Percentiles rank a stretch among this genome's conserved stretches.
These are phyloP conservation scores for Carollia perspicillata DNA, from an alignment of 2,113 vertebrate species.

Conservation along the genomic window DNA sequence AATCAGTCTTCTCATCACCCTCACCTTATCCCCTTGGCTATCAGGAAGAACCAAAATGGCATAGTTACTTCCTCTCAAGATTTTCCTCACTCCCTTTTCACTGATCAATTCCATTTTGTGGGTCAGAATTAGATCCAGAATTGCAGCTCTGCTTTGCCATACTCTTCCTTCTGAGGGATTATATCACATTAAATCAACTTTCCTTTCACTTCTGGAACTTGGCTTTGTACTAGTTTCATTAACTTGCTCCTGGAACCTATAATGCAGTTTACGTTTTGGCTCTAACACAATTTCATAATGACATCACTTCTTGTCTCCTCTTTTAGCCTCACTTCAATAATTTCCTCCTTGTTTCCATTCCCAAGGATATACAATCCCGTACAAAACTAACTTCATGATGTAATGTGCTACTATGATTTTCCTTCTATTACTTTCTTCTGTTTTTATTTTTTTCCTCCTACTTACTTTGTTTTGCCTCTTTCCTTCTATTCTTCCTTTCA, in stretches of 20 bases:
- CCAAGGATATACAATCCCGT: background rate
- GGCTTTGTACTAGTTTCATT: background rate
- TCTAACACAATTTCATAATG: background rate
- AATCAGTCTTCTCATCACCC: background rate
- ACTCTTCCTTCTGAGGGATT: background rate
- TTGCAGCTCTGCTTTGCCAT: background rate
- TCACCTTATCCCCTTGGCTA: background rate
- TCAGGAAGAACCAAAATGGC: background rate
- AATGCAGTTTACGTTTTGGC: conserved; percentile 1
- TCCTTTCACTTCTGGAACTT: background rate
- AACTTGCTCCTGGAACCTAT: background rate
- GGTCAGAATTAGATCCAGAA: background rate
- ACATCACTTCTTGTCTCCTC: background rate
- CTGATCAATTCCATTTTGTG: background rate
- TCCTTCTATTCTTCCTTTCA: background rate
- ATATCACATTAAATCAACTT: background rate
- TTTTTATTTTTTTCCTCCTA: background rate
- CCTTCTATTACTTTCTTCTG: background rate
- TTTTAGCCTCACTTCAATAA: background rate
- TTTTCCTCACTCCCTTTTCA: background rate
- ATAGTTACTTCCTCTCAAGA: background rate
- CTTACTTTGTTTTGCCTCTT: background rate
- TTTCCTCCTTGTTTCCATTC: background rate
- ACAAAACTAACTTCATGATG: background rate
- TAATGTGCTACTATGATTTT: background rate